phyloP scores from a whole-genome alignment of 2,888 invertebrate genomes.

The Chouioia cunea region DNA sequence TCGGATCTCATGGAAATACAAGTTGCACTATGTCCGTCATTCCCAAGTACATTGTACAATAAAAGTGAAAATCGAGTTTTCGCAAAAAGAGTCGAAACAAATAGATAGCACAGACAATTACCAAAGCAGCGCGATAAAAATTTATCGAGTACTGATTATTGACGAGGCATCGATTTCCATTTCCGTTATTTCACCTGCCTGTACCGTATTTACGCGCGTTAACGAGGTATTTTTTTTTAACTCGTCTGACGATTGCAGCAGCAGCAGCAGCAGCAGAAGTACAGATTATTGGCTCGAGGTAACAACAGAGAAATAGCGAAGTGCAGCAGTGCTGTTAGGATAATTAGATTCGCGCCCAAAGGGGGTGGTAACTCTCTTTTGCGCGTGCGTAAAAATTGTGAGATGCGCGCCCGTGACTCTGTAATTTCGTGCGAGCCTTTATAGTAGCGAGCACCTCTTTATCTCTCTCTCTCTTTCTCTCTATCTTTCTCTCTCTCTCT shows the following conservation, averaged over 20 bases:
- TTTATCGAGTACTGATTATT: too few species aligned
- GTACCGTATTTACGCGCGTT: too few species aligned
- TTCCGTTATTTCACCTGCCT: too few species aligned
- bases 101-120: too few species aligned
- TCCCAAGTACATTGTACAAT: too few species aligned
- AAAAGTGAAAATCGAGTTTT: too few species aligned
- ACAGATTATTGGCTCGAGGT: constrained; percentile 30
- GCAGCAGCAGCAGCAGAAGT: not conserved
- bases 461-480: constrained; percentile 3
- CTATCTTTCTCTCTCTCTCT: not conserved
- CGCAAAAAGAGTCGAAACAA: too few species aligned
- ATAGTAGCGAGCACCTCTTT: constrained; percentile 26
- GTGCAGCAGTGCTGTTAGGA: constrained; percentile 40
- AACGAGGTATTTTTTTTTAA: too few species aligned
- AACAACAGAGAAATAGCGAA: constrained; percentile 24
- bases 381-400: constrained; percentile 32
- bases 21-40: too few species aligned
- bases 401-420: constrained; percentile 22
- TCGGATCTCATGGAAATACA: too few species aligned
- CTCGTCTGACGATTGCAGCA: constrained; percentile 8
- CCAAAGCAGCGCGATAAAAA: too few species aligned
- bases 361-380: not conserved
- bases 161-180: too few species aligned
- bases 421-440: constrained; percentile 38
- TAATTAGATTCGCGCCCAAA: constrained; percentile 45